Percentiles rank a stretch among this genome's conserved stretches.
These are phyloP conservation scores for Drosophila pallidifrons DNA, from an alignment of 1,140 invertebrate species.

Conservation along the genomic window DNA sequence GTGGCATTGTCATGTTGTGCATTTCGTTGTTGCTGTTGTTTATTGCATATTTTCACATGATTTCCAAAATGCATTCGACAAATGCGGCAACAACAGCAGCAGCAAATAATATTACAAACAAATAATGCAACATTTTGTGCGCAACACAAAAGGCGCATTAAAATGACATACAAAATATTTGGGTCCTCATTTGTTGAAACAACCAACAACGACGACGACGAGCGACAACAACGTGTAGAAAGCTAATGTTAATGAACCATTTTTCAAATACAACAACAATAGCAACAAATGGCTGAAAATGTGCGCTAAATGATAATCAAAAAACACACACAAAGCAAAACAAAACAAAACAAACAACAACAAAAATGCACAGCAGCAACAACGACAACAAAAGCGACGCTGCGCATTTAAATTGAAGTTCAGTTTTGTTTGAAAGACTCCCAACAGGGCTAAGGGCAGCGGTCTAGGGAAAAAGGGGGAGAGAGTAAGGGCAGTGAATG, in stretches of 20 bases:
- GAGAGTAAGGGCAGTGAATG: too few relatives aligned
- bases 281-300: conserved; percentile 47
- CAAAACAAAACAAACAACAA: conserved; percentile 27
- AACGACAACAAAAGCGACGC: conserved; percentile 25
- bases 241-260: conserved; percentile 79
- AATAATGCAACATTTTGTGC: conserved; percentile 37
- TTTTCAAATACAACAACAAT: conserved; percentile 43
- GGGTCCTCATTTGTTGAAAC: conserved; percentile 62
- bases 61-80: conserved; percentile 67
- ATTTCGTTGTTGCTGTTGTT: conserved; percentile 28
- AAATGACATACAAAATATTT: conserved; percentile 75
- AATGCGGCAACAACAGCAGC: conserved; percentile 38
- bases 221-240: conserved; percentile 48
- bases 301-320: conserved; percentile 68
- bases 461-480: too few relatives aligned
- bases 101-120: conserved; percentile 14
- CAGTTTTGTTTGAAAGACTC: conserved; percentile 31
- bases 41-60: conserved; percentile 56
- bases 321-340: conserved; percentile 22
- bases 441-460: neutral
- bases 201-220: conserved; percentile 6
- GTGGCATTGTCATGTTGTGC: conserved; percentile 69
- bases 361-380: conserved; percentile 21
- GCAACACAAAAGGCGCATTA: conserved; percentile 53
- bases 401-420: conserved; percentile 47